phyloP scores from a whole-genome alignment of 1,140 invertebrate species.

The Trialeurodes vaporariorum region DNA sequence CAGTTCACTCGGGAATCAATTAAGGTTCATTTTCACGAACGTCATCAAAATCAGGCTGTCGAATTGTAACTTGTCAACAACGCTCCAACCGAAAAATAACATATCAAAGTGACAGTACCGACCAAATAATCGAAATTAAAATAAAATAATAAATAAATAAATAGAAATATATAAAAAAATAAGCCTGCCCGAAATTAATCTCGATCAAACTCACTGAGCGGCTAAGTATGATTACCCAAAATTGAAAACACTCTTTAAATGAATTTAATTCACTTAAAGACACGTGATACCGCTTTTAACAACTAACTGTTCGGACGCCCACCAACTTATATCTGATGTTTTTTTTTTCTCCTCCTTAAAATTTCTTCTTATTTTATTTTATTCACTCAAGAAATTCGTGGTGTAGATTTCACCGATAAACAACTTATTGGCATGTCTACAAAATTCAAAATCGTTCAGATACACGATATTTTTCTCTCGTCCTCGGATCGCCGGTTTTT shows the following conservation, averaged over 20 bases:
- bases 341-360: neutral
- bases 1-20: too few relatives aligned
- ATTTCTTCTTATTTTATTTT: neutral
- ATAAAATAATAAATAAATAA: too few relatives aligned
- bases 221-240: neutral
- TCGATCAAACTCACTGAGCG: too few relatives aligned
- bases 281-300: neutral
- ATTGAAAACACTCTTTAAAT: neutral
- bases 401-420: too few relatives aligned
- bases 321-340: neutral
- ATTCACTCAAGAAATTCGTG: neutral
- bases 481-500: neutral
- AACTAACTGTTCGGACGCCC: neutral
- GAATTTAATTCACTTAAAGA: neutral
- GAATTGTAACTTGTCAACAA: too few relatives aligned
- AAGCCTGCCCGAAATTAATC: too few relatives aligned
- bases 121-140: too few relatives aligned
- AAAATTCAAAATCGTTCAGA: neutral
- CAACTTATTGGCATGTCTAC: neutral
- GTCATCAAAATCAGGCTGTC: too few relatives aligned
- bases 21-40: too few relatives aligned
- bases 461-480: neutral
- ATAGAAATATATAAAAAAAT: too few relatives aligned
- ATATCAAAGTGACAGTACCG: too few relatives aligned
- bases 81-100: too few relatives aligned